Conservation (phyloP, 2,888 invertebrate species). For the Eupithecia pulchellata region DNA sequence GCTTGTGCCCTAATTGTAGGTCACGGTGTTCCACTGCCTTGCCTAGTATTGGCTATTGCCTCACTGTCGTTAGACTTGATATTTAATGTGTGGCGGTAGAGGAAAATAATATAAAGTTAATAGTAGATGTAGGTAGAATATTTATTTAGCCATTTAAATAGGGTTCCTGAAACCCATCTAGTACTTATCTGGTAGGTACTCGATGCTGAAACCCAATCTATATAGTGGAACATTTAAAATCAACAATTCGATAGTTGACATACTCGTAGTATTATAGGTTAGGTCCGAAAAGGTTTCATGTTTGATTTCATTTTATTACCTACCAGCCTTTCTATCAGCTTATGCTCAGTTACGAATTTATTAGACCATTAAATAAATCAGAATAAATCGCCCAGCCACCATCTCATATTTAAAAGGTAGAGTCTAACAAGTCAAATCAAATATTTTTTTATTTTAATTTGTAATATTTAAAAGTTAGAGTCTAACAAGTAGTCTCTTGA, state of each 20-base stretch:
- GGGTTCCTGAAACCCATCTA: too few relatives aligned
- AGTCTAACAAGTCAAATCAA: neutral
- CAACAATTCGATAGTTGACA: too few relatives aligned
- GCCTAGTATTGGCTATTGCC: slow-evolving; percentile 18
- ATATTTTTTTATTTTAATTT: too few relatives aligned
- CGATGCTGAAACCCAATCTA: too few relatives aligned
- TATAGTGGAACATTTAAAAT: too few relatives aligned
- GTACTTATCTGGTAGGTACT: too few relatives aligned
- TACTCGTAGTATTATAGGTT: too few relatives aligned
- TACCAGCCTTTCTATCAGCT: too few relatives aligned
- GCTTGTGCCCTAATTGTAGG: slow-evolving; percentile 49
- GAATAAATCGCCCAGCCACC: neutral
- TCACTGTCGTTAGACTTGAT: slow-evolving; percentile 22
- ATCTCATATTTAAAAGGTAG: neutral
- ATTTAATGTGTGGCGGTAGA: neutral
- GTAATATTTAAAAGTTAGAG: neutral
- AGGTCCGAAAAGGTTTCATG: too few relatives aligned
- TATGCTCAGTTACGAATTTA: too few relatives aligned
- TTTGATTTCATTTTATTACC: too few relatives aligned
- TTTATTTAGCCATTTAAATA: neutral
- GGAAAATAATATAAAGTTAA: neutral
- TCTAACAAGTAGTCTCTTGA: neutral
- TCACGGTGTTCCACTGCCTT: slow-evolving; percentile 50
- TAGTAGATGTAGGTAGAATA: neutral
- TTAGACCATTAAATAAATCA: too few relatives aligned